A percentile compares a stretch with the other conserved stretches of the same genome.
These are phyloP conservation scores for Channa maculata DNA, from an alignment of 2,113 vertebrate species.

Conservation along the genomic window DNA sequence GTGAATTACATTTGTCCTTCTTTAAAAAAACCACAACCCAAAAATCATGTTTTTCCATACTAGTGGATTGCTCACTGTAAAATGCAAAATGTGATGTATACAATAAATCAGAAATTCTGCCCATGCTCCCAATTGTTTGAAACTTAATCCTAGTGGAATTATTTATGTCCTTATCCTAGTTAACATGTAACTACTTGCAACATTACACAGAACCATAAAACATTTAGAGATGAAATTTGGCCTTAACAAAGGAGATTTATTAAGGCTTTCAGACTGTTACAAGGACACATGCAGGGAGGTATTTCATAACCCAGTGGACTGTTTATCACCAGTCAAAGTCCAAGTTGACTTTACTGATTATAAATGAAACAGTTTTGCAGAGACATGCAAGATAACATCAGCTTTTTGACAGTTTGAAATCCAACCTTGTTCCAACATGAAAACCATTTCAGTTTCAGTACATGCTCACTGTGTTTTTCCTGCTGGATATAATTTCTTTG, in stretches of 20 bases:
- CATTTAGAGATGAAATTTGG: not conserved
- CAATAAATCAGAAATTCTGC: too few species aligned
- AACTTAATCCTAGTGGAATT: not conserved
- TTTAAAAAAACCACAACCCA: too few species aligned
- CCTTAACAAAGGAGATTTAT: not conserved
- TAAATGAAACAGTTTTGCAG: slow-evolving; percentile 2
- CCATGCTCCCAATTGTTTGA: not conserved
- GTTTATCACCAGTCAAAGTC: slow-evolving; percentile 36
- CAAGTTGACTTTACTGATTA: slow-evolving; percentile 4
- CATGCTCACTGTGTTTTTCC: not conserved
- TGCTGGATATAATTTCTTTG: not conserved
- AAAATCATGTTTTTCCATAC: too few species aligned
- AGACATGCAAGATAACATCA: not conserved
- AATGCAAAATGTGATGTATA: too few species aligned
- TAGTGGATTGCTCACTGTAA: too few species aligned
- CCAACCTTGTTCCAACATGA: too few species aligned
- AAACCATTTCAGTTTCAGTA: not conserved
- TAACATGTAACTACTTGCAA: not conserved
- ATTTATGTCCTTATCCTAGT: not conserved
- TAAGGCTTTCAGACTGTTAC: not conserved
- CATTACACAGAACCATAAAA: not conserved
- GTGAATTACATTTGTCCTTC: too few species aligned
- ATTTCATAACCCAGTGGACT: not conserved
- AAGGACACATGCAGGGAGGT: not conserved
- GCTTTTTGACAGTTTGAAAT: too few species aligned